Base-by-base conservation (phyloP, 2,797 vertebrate species). In the Muraenolepis orangiensis region DNA sequence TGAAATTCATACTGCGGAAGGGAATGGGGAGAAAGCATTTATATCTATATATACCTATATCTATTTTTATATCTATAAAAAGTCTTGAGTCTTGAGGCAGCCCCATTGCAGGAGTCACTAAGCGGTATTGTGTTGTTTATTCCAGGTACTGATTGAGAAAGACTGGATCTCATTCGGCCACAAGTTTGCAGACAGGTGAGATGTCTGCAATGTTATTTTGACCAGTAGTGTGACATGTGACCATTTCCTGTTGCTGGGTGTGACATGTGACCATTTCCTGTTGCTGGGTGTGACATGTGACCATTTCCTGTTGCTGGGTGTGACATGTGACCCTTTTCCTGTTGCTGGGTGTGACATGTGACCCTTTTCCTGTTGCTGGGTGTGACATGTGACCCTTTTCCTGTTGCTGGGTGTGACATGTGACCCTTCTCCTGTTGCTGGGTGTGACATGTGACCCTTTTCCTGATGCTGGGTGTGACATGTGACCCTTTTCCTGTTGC, bases 161-260 rank as follows among this genome's bases (percentile, higher is more conserved):
- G 98, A 99, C 87, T 99, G 98, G 98, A 97, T 99, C 88, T 96
- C 98, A 18, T 99, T 99, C 85, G 98, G 98, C 64, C 98, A 99
- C 90, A 99, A 99, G 87, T 99, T 98, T 94, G 95, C 96, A 74
- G 97, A 99, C 90, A 96, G 98, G 98, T 98, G 72, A 91, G 78
- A 3, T 66, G 70, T 80, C 18, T 66, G 11, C 32, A 30, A 34
- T 66, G 36, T 75, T 8, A 18, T 23, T 23, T 36, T 26, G 14
- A 20, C 51, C 23, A n/a, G n/a, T n/a, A n/a, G n/a, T 26, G 3
- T n/a, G 51, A 57, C 51, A n/a, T n/a, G n/a, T n/a, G n/a, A n/a
- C 6, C 51, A 8, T n/a, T n/a, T n/a, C n/a, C n/a, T n/a, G n/a
- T n/a, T n/a, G n/a, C n/a, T n/a, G n/a, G n/a, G n/a, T n/a, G n/a